Base-by-base conservation (phyloP, 1,140 invertebrate genomes). In the Dendrolimus kikuchii region DNA sequence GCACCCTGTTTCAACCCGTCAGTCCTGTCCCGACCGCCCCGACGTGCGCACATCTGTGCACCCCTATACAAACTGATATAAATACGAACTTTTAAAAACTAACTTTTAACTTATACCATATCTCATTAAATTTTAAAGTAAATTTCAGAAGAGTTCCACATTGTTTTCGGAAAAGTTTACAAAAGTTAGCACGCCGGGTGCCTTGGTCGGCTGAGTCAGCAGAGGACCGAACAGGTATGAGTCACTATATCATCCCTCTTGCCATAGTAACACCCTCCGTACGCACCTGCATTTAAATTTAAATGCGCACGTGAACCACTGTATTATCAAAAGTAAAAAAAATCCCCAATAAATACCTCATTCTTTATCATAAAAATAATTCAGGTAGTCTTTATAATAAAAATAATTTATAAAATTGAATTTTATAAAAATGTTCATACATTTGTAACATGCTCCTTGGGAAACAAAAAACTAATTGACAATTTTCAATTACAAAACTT, bases 261-360 rank as follows among this genome's bases (percentile, higher is more conserved):
- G 64, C 73, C 81, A 84, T 85, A 85, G 81, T 77, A 85, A 82
- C 81, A 68, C 81, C 78, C 81, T 71, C 60, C 38, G 42, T 56
- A 66, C 55, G 61, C 69, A 77, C 67, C 69, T 77, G 65, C 55
- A 52, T 63, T 63, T 53, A 40, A 39, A 41, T 45, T 36, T 36
- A 38, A 49, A 49, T 49, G 38, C 48, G 40, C 48, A 39, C 48
- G 23, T 23, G 23, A 23, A 23, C 3, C 23, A 23, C 23, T 23
- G 23, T 23, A 23, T 23, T 23, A 23, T 23, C 23, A 23, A 23
- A 23, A 23, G 23, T n/a, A n/a, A n/a, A n/a, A n/a, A n/a, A n/a
- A n/a, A n/a, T n/a, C n/a, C n/a, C n/a, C n/a, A n/a, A n/a, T n/a
- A n/a, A n/a, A n/a, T n/a, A n/a, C n/a, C n/a, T n/a, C n/a, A n/a